Evolutionary conservation across 1,140 invertebrate species (phyloP), one percentile per base, ranked within the genome.

Genomic region (Diachasma alloeum): DNA sequence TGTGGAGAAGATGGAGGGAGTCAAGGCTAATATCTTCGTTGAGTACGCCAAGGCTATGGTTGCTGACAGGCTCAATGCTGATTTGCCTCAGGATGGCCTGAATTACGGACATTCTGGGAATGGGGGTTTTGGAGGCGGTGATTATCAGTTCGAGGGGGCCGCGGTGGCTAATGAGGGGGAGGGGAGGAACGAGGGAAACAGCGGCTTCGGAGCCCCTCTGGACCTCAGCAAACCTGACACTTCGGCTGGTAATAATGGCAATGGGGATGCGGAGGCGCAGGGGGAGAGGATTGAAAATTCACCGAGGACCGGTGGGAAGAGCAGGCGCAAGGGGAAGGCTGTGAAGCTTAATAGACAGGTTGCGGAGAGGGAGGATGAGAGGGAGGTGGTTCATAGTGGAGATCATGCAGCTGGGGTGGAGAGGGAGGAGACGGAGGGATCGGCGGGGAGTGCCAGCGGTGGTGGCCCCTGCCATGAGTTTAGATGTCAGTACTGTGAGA

Each of bases 401-500:
- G 68, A 15, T 22, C 82, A 85, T 4, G 78, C 83, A 6, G 79
- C 79, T 9, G 36, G 72, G 11, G 56, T 5, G 22, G 26, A 17
- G 17, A 73, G 63, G 66, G 78, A 74, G 68, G 81, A 74, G 22
- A 11, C n/a, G 37, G 46, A 22, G 42, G 15, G 63, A 87, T 85
- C 4, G 86, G 89, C 17, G 81, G 84, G 0, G 17, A 77, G 8
- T n/a, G 22, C 36, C 13, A 67, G 68, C 15, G 44, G 36, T 13
- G n/a, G 26, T 46, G 67, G 53, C 13, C 22, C 26, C 17, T 22
- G 78, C 63, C 4, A 44, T 31, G 80, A 80, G 1, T 94, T 94
- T 82, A 91, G 92, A 74, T 99, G 98, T 85, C 91, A 93, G 36
- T 95, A 95, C 85, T 99, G 98, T 87, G 94, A 96, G 81, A 97